Conservation (phyloP, 2,113 vertebrate species). For the Corythornis cristatus region DNA sequence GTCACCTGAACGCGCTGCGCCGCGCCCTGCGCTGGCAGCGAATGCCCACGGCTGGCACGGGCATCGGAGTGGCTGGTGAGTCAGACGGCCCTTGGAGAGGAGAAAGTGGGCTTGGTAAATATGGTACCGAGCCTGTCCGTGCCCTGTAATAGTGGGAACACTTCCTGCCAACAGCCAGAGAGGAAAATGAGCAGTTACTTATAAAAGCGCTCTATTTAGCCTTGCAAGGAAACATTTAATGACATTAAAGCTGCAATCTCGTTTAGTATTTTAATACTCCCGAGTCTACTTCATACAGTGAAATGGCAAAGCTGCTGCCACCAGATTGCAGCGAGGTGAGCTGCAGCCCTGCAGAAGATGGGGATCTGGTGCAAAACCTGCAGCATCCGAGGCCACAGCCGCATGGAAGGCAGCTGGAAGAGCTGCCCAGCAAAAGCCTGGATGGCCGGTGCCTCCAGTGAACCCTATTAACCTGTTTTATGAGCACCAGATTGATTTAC, state of each 20-base stretch:
- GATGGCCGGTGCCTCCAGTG: neutral
- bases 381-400: too few species aligned
- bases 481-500: neutral
- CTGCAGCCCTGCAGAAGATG: neutral
- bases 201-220: neutral
- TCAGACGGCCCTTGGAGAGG: neutral
- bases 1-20: neutral
- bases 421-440: neutral
- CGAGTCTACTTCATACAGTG: fast-evolving
- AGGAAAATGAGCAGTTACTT: neutral
- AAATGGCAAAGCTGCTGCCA: neutral
- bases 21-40: neutral
- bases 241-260: neutral
- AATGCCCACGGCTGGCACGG: neutral
- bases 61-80: neutral
- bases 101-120: conserved; percentile 5
- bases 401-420: neutral
- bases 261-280: neutral
- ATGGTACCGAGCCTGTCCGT: neutral
- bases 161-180: neutral
- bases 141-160: neutral
- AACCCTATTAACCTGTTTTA: neutral
- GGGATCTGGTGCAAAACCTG: neutral
- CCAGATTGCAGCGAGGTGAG: neutral
- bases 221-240: neutral